Evolutionary conservation across 2,797 vertebrate genomes (phyloP).

Genomic region (Tarsius wallacei): DNA sequence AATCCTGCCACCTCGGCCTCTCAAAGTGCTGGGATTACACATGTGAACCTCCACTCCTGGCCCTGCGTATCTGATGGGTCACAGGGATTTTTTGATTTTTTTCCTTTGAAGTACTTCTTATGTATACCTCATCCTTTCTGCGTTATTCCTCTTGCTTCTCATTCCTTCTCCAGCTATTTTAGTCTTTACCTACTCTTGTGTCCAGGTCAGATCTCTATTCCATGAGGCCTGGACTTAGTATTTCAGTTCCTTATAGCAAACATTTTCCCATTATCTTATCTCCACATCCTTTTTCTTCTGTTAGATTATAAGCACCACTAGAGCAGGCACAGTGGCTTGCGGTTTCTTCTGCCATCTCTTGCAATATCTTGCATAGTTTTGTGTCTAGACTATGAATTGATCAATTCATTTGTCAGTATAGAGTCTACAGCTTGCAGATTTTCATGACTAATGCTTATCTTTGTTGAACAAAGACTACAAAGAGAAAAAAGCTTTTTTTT

Average conservation of each 20-base stretch:
- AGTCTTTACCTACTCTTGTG: background rate
- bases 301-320: background rate
- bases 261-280: background rate
- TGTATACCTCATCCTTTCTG: background rate
- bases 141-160: background rate
- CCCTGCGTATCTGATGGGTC: too few relatives aligned
- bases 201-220: background rate
- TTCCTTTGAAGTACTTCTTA: constrained; percentile 4
- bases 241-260: background rate
- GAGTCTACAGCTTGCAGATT: background rate
- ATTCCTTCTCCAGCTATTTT: background rate
- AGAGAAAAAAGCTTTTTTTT: constrained; percentile 16
- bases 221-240: background rate
- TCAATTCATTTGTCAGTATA: background rate
- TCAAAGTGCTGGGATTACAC: too few relatives aligned
- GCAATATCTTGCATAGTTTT: background rate
- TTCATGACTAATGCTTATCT: background rate
- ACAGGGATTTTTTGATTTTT: too few relatives aligned
- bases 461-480: constrained; percentile 17
- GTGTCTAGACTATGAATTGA: background rate
- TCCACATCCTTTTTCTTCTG: background rate
- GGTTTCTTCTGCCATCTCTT: background rate
- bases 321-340: background rate
- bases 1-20: too few relatives aligned
- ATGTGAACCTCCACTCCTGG: too few relatives aligned